A percentile compares a stretch with the other conserved stretches of the same genome.
These are phyloP conservation scores for Drosophila putrida DNA, from an alignment of 2,888 invertebrate genomes.

Conservation along the genomic window DNA sequence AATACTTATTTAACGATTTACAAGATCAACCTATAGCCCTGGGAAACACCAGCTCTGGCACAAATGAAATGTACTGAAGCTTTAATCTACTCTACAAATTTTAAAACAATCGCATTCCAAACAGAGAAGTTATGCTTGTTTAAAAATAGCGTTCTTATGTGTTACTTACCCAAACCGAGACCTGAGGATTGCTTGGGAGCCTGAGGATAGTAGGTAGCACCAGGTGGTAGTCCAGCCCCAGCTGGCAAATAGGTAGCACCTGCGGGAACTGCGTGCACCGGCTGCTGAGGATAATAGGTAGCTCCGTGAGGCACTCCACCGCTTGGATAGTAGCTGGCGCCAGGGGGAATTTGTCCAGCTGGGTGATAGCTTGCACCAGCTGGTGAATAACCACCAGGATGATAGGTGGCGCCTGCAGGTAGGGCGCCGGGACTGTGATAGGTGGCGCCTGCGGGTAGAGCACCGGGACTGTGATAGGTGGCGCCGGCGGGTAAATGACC, in stretches of 20 bases:
- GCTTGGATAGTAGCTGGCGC: constrained; percentile 74
- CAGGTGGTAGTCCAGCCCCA: constrained; percentile 64
- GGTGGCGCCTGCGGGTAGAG: constrained; percentile 54
- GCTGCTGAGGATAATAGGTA: constrained; percentile 69
- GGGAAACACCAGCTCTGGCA: too few species aligned
- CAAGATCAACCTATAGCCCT: too few species aligned
- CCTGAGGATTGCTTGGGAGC: constrained; percentile 78
- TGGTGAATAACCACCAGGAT: constrained; percentile 65
- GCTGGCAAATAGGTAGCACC: constrained; percentile 77
- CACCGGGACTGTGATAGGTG: constrained; percentile 61
- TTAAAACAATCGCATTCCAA: too few species aligned
- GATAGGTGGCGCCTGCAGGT: constrained; percentile 62
- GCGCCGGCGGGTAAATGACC: constrained; percentile 72
- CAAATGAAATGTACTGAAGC: too few species aligned
- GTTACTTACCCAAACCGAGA: constrained; percentile 79
- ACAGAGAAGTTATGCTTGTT: too few species aligned
- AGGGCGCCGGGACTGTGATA: constrained; percentile 57
- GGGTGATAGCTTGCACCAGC: constrained; percentile 68
- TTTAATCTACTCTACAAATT: too few species aligned
- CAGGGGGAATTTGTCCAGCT: constrained; percentile 62
- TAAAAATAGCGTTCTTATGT: too few species aligned
- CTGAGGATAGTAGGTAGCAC: constrained; percentile 79
- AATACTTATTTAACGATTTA: too few species aligned
- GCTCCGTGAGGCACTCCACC: constrained; percentile 72
- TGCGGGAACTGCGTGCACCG: constrained; percentile 68